These are phyloP conservation scores for Psittacus erithacus DNA, from an alignment of 2,113 vertebrate genomes.

Conservation along the genomic window DNA sequence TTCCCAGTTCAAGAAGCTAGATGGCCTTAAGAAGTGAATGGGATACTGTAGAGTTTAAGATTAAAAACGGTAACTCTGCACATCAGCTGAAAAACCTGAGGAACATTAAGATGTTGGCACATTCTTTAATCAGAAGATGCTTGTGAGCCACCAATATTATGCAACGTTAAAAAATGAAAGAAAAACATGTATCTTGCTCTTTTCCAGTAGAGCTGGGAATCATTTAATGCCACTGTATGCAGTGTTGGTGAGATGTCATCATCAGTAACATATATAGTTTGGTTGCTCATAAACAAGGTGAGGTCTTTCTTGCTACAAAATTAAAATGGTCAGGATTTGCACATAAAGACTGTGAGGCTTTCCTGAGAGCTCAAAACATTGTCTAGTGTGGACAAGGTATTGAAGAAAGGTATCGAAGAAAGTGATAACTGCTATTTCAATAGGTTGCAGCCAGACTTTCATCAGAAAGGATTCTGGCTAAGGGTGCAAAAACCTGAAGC, in stretches of 20 bases:
- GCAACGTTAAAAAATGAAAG: not conserved
- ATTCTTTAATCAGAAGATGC: not conserved
- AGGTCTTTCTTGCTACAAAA: not conserved
- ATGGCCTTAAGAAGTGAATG: not conserved
- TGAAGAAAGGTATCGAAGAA: not conserved
- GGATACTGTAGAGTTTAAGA: not conserved
- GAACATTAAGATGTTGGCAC: fast-evolving
- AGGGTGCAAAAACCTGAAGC: not conserved
- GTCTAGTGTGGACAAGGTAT: not conserved
- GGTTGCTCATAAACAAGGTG: not conserved
- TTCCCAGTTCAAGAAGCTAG: not conserved
- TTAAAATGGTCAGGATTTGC: not conserved
- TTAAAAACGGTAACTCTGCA: not conserved
- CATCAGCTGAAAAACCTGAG: not conserved
- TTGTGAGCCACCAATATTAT: not conserved
- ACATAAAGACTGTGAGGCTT: not conserved
- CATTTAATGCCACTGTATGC: not conserved
- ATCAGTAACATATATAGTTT: not conserved
- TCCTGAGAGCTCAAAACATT: not conserved
- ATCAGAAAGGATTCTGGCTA: not conserved
- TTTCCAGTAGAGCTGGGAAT: not conserved
- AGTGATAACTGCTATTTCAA: not conserved
- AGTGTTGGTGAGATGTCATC: not conserved
- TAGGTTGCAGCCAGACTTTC: not conserved
- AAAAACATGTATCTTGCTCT: not conserved